Evolutionary conservation across 2,113 vertebrate genomes (phyloP).

Genomic region (Gymnocephalus cernua): DNA sequence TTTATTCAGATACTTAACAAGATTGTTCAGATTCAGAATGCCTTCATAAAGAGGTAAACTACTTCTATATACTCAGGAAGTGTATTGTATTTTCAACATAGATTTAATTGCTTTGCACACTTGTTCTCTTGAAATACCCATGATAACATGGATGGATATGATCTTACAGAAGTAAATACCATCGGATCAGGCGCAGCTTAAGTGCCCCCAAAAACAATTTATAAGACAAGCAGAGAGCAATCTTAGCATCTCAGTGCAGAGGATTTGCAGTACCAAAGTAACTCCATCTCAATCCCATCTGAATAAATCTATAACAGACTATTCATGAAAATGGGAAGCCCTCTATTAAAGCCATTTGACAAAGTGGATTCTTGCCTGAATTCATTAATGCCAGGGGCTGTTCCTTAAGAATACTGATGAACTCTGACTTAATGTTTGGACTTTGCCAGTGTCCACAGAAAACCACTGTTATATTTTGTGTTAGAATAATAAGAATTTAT

Average conservation of each 20-base stretch:
- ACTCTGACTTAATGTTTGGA: conserved; percentile 48
- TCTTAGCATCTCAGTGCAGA: conserved; percentile 52
- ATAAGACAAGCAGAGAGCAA: conserved; percentile 43
- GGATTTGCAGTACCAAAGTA: conserved; percentile 66
- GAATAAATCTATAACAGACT: conserved; percentile 73
- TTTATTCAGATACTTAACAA: conserved; percentile 27
- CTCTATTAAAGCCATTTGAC: conserved; percentile 76
- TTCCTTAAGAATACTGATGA: conserved; percentile 76
- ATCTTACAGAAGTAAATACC: conserved; percentile 42
- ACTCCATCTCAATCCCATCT: conserved; percentile 64
- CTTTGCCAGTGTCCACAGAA: conserved; percentile 21
- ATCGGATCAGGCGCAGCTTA: conserved; percentile 42
- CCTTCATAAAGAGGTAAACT: background rate
- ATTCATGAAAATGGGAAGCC: conserved; percentile 74
- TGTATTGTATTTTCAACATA: conserved; percentile 2
- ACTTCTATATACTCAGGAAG: background rate
- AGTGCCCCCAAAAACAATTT: conserved; percentile 57
- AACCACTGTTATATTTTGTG: conserved; percentile 32
- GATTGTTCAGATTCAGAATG: conserved; percentile 16
- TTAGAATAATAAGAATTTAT: conserved; percentile 22
- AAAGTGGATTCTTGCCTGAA: conserved; percentile 75
- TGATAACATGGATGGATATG: background rate
- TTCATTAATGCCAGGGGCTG: conserved; percentile 65
- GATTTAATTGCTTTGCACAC: conserved; percentile 11
- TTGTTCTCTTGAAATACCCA: conserved; percentile 10